A percentile compares a stretch with the other conserved stretches of the same genome.
Evolutionary conservation across 2,113 vertebrate genomes (phyloP).

Genomic region (Merops nubicus): DNA sequence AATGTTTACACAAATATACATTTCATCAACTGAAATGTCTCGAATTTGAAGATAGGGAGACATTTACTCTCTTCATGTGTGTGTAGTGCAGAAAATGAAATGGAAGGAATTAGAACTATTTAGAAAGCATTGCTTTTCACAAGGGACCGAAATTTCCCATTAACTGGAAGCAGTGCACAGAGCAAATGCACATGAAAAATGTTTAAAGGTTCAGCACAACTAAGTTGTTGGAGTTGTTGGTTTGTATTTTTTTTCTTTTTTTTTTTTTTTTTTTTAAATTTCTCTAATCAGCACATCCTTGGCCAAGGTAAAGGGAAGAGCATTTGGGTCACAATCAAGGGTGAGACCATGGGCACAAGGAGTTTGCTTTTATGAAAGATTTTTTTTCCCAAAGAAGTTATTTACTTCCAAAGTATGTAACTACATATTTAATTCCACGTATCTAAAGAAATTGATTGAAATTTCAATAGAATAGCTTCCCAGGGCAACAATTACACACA

Average conservation of each 20-base stretch:
- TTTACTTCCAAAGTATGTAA: background rate
- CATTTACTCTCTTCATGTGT: background rate
- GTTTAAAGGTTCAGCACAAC: background rate
- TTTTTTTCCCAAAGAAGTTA: background rate
- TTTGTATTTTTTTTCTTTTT: too few species aligned
- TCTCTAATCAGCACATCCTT: background rate
- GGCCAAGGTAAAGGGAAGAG: background rate
- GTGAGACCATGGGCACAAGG: background rate
- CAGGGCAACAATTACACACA: background rate
- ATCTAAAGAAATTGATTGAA: background rate
- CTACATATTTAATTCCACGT: background rate
- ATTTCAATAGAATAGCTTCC: background rate
- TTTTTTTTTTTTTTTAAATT: background rate
- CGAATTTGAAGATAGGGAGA: background rate
- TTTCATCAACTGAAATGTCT: conserved; percentile 14
- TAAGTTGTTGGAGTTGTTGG: background rate
- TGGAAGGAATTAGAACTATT: background rate
- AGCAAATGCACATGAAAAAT: background rate
- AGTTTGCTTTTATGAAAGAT: background rate
- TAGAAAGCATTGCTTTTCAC: background rate
- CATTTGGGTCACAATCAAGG: background rate
- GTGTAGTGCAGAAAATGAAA: background rate
- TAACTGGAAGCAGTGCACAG: background rate
- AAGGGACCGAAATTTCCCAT: background rate
- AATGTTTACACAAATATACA: background rate